Base-by-base conservation (phyloP, 2,113 vertebrate species). In the Gavialis gangeticus region DNA sequence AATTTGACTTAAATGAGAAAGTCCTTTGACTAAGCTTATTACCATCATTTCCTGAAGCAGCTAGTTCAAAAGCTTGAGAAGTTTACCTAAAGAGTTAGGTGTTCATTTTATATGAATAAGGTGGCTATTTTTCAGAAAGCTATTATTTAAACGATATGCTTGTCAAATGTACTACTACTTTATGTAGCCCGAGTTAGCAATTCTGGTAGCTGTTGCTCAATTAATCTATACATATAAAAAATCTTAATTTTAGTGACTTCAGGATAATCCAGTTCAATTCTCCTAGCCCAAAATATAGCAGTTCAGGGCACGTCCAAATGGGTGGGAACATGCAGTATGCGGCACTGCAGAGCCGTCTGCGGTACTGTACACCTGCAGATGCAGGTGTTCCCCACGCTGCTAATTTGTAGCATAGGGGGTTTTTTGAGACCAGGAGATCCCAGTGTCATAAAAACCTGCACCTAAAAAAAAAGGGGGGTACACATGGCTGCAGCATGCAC, bases 181-280 rank as follows among this genome's bases (percentile, higher is more conserved):
- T 58, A 60, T 46, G 17, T 87, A 87, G 82, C 30, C 10, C 2
- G 15, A 84, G 15, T 46, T 24, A 75, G 12, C 16, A 1, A 55
- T 30, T 82, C 90, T 25, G 85, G 79, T 14, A 58, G 4, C 69
- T 25, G 34, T 6, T 8, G 46, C 57, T 78, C 34, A 57, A 46
- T 21, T 8, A 62, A 81, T 66, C 78, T 28, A 0, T 75, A 91
- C 77, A 75, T 66, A 46, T 94, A 92, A 34, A 34, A 87, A 91
- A 96, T 89, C 28, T 21, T 46, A 59, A 24, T 91, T 96, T 92
- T 91, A 75, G 46, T 34, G 30, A 7, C 57, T 87, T 79, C 75
- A 81, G 85, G 69, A 69, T 19, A 85, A 84, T 24, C 62, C 30
- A 9, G 3, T 57, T 95, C 78, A 22, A 5, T 84, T 93, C 95